Evolutionary conservation across 2,113 vertebrate genomes (phyloP), one percentile per base, ranked within the genome.

Genomic region (Poecile atricapillus): DNA sequence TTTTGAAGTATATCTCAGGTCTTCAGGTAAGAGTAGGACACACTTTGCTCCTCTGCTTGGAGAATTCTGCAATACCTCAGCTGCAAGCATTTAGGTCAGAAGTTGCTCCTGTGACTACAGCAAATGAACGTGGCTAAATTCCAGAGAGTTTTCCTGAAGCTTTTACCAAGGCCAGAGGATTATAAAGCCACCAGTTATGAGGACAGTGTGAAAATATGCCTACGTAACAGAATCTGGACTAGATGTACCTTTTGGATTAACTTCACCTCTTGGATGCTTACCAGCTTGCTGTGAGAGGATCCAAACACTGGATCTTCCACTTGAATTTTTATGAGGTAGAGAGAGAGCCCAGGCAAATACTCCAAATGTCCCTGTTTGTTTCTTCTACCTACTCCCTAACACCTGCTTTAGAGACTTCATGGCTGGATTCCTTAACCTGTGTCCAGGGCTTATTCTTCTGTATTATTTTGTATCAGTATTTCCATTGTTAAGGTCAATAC

Each of bases 251-350:
- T 85, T 77, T 93, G 87, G 80, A 73, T 76, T 87, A 73, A 59
- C 37, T 95, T 80, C 89, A 44, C 90, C 56, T 91, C 85, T 87
- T 94, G 83, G 91, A 84, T 83, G 30, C 41, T 70, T 67, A 93
- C 39, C 83, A 96, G 50, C 43, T 31, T 86, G 50, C 64, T 90
- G 33, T 23, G 56, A 1, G 4, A 80, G 24, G 60, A 92, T 83
- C 30, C 83, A 78, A 67, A 39, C 46, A 59, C 5, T 67, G 68
- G 39, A 86, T 83, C 21, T 87, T 89, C 47, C 47, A 65, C 35
- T 67, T 83, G 27, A 64, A 64, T 78, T 93, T 90, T 75, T 83
- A 87, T 16, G 31, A 46, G 33, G 33, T 23, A 65, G 23, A 47
- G 56, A 63, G 15, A 47, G 35, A 83, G 9, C 56, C 59, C 79